Evolutionary conservation across 1,140 invertebrate species (phyloP), one percentile per base, ranked within the genome.

Genomic region (Homalodisca vitripennis): DNA sequence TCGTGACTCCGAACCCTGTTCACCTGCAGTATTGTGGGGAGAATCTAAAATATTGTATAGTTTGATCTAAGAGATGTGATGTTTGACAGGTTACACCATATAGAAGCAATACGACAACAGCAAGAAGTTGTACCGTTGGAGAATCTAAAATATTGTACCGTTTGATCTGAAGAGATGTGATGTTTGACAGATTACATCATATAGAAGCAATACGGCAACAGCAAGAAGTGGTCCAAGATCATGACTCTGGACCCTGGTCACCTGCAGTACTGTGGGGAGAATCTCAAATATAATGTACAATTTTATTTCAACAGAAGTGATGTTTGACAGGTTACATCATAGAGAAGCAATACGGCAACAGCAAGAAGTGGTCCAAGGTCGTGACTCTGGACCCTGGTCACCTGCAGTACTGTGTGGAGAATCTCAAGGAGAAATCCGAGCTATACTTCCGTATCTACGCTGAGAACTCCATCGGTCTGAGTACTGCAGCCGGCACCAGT

Each of bases 371-470:
- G 97, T 91, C 92, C 32, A 95, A 95, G 81, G 88, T 97, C 24
- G 88, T 89, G 6, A 95, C 92, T 1, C 80, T 96, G 17, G 90
- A 93, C 70, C 86, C 93, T 17, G 88, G 89, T 67, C 86, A 89
- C 2, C 84, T 85, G 34, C 85, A 90, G 74, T 90, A 92, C 75
- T 91, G 88, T 53, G 84, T 97, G 24, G 90, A 93, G 75, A 95
- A 97, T 77, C 83, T 98, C 20, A 92, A 92, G 74, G 93, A 96
- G 76, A 92, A 90, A 75, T 91, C 89, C 70, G 91, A 97, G 79
- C 93, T 96, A 74, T 81, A 92, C 74, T 97, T 98, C 83, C 86
- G 94, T 79, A 89, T 98, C 53, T 92, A 89, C 68, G 95, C 97
- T 63, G 95, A 97, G 81, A 98, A 98, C 80, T 85, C 86, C 60